Evolutionary conservation across 2,113 vertebrate species (phyloP).

Genomic region (Thomomys bottae): DNA sequence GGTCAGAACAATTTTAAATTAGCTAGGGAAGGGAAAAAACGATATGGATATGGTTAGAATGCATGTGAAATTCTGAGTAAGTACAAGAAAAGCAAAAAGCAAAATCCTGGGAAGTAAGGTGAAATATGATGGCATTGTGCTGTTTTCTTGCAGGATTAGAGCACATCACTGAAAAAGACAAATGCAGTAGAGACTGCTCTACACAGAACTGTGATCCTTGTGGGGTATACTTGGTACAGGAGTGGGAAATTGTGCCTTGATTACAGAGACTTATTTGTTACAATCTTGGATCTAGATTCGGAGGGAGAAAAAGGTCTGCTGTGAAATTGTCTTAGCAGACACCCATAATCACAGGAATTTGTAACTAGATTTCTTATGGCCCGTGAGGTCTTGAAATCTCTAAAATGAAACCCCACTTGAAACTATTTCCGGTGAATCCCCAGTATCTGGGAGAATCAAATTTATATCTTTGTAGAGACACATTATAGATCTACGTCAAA

Average conservation of each 20-base stretch:
- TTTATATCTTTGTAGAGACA: not conserved
- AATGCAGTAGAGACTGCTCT: not conserved
- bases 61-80: constrained; percentile 7
- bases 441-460: constrained; percentile 7
- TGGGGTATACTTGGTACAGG: not conserved
- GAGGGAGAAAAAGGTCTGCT: too few species aligned
- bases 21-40: not conserved
- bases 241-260: not conserved
- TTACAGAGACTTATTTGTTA: not conserved
- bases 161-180: not conserved
- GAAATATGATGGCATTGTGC: not conserved
- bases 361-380: not conserved
- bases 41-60: not conserved
- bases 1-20: constrained; percentile 6
- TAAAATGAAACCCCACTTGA: not conserved
- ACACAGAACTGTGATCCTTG: not conserved
- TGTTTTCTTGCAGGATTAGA: not conserved
- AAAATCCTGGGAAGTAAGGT: not conserved
- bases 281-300: not conserved
- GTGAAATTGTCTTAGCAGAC: not conserved
- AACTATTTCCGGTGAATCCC: not conserved
- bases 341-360: not conserved
- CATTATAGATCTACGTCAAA: not conserved
- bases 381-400: not conserved
- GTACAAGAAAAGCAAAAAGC: constrained; percentile 42